Conservation (phyloP, 2,113 vertebrate species). For the Poecilia latipinna region DNA sequence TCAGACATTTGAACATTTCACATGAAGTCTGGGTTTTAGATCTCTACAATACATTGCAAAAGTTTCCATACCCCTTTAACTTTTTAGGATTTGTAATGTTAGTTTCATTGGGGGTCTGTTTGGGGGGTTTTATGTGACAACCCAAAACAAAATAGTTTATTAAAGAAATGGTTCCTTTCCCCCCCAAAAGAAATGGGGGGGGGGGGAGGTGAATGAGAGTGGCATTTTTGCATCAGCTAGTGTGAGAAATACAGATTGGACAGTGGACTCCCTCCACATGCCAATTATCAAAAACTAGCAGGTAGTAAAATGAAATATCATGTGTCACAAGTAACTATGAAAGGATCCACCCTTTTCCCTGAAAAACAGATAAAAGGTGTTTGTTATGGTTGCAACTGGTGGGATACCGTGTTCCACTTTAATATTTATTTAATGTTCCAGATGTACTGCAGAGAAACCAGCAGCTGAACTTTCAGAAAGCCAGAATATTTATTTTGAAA, state of each 20-base stretch:
- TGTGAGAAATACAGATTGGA: neutral
- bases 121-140: neutral
- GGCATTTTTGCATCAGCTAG: neutral
- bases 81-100: neutral
- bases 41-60: neutral
- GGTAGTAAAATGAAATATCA: neutral
- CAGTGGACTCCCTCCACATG: neutral
- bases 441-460: too few species aligned
- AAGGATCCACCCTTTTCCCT: too few species aligned
- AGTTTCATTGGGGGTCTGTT: neutral
- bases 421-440: too few species aligned
- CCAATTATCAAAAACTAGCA: neutral
- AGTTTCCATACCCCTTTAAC: neutral
- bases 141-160: too few species aligned
- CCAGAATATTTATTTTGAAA: neutral
- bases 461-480: too few species aligned
- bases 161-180: too few species aligned
- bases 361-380: neutral
- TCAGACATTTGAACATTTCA: constrained; percentile 11
- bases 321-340: neutral
- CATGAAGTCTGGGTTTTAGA: neutral
- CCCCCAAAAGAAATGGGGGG: too few species aligned
- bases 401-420: too few species aligned
- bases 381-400: neutral
- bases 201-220: too few species aligned